phyloP scores from a whole-genome alignment of 2,113 vertebrate species.

The Clinocottus analis region DNA sequence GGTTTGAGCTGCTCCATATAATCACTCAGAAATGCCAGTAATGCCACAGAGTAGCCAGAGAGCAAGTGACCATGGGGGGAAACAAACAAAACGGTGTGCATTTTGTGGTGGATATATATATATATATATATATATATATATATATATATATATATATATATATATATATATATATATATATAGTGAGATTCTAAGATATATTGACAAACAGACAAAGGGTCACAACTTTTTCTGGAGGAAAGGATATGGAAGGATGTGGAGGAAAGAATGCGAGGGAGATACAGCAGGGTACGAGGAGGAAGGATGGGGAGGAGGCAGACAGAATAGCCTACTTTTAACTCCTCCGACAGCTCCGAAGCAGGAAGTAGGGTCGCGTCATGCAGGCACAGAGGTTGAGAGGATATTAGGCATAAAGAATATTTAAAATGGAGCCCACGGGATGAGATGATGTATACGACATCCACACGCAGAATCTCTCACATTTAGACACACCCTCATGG shows the following conservation, averaged over 20 bases:
- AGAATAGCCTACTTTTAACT: slow-evolving; percentile 16
- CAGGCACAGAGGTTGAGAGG: background rate
- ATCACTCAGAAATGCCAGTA: slow-evolving; percentile 61
- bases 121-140: too few species aligned
- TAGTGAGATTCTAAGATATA: background rate
- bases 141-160: too few species aligned
- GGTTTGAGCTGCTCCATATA: slow-evolving; percentile 60
- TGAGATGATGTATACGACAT: slow-evolving; percentile 16
- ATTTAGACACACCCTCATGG: background rate
- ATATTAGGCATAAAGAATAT: slow-evolving; percentile 3
- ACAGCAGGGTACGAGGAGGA: slow-evolving; percentile 43
- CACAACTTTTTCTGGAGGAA: slow-evolving; percentile 4
- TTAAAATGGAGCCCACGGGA: slow-evolving; percentile 1
- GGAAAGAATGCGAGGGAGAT: slow-evolving; percentile 43
- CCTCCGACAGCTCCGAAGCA: slow-evolving; percentile 16
- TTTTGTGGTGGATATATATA: background rate
- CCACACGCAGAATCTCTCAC: slow-evolving; percentile 18
- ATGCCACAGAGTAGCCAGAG: slow-evolving; percentile 40
- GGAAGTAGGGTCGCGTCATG: slow-evolving; percentile 26
- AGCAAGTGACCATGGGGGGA: slow-evolving; percentile 10
- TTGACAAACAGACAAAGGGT: slow-evolving; percentile 5
- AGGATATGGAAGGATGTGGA: slow-evolving; percentile 56
- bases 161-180: too few species aligned
- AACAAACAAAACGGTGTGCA: background rate
- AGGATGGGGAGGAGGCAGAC: slow-evolving; percentile 60